Conservation (phyloP, 2,888 invertebrate genomes). For the Azorinus chamasolen region DNA sequence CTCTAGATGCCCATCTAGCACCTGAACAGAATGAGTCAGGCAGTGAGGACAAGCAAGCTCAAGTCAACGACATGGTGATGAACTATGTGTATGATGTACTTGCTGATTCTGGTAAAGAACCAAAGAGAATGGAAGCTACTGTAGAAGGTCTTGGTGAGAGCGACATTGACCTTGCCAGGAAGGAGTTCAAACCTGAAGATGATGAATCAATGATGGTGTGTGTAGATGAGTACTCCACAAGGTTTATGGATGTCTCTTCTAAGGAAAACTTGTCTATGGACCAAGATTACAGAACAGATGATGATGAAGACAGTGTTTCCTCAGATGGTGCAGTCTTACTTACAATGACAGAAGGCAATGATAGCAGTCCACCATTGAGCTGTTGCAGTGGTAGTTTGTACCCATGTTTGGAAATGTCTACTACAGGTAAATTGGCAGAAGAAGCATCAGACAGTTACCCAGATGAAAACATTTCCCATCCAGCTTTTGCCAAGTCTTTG, state of each 20-base stretch:
- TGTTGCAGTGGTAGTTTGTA: slow-evolving; percentile 28
- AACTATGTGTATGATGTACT: slow-evolving; percentile 57
- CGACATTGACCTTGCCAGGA: too few relatives aligned
- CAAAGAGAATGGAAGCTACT: too few relatives aligned
- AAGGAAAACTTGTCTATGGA: slow-evolving; percentile 34
- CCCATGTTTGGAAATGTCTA: neutral
- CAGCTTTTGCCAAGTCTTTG: too few relatives aligned
- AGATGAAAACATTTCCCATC: too few relatives aligned
- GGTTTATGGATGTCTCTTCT: slow-evolving; percentile 15
- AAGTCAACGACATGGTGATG: slow-evolving; percentile 47
- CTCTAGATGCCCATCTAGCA: slow-evolving; percentile 3
- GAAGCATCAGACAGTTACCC: too few relatives aligned
- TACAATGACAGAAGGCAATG: slow-evolving; percentile 30
- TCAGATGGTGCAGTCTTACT: slow-evolving; percentile 22
- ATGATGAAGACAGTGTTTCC: too few relatives aligned
- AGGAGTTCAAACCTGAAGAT: slow-evolving; percentile 14
- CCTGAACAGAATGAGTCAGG: too few relatives aligned
- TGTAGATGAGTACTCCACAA: slow-evolving; percentile 49
- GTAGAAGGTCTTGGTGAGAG: too few relatives aligned
- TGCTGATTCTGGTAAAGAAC: too few relatives aligned
- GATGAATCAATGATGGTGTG: slow-evolving; percentile 52
- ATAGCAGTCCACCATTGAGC: slow-evolving; percentile 18
- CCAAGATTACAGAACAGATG: neutral
- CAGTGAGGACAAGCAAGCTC: neutral
- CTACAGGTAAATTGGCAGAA: too few relatives aligned